Evolutionary conservation across 2,888 invertebrate species (phyloP).

Genomic region (Deroplatys truncata): DNA sequence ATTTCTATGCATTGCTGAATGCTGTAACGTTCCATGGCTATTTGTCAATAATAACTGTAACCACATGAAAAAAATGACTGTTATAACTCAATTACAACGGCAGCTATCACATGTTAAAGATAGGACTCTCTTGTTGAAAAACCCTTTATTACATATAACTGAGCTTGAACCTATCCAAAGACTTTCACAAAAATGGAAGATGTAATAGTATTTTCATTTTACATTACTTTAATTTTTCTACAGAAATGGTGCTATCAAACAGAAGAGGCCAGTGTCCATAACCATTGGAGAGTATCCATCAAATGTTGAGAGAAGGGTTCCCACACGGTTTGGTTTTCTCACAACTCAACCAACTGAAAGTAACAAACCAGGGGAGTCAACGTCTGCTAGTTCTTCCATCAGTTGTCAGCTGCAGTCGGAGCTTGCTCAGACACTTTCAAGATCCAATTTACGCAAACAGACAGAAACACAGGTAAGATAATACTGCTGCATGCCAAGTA

Average conservation of each 20-base stretch:
- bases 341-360: neutral
- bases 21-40: too few relatives aligned
- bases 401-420: slow-evolving; percentile 58
- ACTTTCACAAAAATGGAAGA: too few relatives aligned
- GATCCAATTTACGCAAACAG: slow-evolving; percentile 60
- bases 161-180: too few relatives aligned
- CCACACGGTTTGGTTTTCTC: slow-evolving; percentile 27
- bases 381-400: neutral
- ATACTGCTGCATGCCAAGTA: too few relatives aligned
- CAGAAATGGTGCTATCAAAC: neutral
- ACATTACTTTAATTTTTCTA: neutral
- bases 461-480: slow-evolving; percentile 22
- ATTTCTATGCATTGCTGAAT: too few relatives aligned
- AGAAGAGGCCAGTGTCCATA: slow-evolving; percentile 34
- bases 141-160: too few relatives aligned
- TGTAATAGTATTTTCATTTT: too few relatives aligned
- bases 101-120: too few relatives aligned
- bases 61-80: too few relatives aligned
- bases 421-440: slow-evolving; percentile 67
- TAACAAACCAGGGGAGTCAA: neutral
- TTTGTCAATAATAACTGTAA: too few relatives aligned
- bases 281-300: slow-evolving; percentile 38
- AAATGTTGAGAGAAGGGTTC: slow-evolving; percentile 14
- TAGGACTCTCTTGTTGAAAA: too few relatives aligned
- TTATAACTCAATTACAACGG: too few relatives aligned